Conservation (phyloP, 2,113 vertebrate genomes). For the Trachemys scripta region DNA sequence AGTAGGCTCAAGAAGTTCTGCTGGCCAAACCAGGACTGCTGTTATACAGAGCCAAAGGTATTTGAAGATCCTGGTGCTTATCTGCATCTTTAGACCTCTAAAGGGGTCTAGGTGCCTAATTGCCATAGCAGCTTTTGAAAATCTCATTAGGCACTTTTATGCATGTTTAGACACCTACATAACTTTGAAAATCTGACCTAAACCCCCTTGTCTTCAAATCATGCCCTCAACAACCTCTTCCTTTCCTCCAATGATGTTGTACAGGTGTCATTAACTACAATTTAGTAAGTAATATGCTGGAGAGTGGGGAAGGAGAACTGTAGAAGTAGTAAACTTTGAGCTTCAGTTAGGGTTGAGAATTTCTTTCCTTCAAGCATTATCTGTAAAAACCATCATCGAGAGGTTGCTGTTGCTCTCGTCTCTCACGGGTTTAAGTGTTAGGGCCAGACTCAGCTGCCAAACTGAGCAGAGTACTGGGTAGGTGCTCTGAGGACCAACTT, state of each 20-base stretch:
- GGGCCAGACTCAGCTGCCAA: not conserved
- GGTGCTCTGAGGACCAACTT: accelerated
- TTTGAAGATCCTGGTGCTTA: not conserved
- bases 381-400: not conserved
- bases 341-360: not conserved
- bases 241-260: not conserved
- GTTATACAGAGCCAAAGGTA: not conserved
- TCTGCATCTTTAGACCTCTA: no score
- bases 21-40: accelerated
- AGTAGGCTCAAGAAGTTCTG: not conserved
- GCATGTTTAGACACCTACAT: not conserved
- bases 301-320: not conserved
- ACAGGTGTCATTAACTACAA: not conserved
- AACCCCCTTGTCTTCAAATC: not conserved
- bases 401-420: not conserved
- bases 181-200: not conserved
- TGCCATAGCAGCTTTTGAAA: not conserved
- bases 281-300: not conserved
- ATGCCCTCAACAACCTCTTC: accelerated
- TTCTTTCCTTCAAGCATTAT: not conserved
- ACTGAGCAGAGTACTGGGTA: not conserved
- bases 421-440: not conserved
- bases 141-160: not conserved
- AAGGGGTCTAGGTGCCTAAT: accelerated
- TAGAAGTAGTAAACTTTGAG: not conserved